Percentiles rank a stretch among this genome's conserved stretches.
These are phyloP conservation scores for Umimayanthus kanabou DNA, from an alignment of 92 coral and sea anemone genomes.

Conservation along the genomic window DNA sequence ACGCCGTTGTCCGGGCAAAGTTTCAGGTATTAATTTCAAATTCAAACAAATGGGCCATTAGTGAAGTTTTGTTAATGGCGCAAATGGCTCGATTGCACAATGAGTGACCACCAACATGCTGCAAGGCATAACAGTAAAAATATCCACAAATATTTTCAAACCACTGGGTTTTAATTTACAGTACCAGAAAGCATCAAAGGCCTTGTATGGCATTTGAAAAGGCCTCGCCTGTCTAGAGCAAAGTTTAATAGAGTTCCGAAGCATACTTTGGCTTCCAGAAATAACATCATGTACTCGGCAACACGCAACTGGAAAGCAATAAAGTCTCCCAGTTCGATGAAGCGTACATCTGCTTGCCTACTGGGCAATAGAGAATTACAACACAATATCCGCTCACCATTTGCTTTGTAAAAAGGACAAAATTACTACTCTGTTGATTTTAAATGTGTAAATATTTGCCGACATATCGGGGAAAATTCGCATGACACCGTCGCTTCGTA, in stretches of 20 bases:
- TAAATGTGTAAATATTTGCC: constrained; percentile 57
- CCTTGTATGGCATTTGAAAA: constrained; percentile 11
- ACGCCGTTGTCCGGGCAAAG: neutral
- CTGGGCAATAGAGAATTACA: neutral
- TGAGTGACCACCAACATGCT: neutral
- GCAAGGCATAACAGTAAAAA: constrained; percentile 15
- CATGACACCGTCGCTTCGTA: constrained; percentile 40
- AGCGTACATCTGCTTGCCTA: constrained; percentile 24
- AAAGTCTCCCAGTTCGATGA: neutral
- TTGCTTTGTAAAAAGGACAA: neutral
- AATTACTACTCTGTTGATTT: constrained; percentile 26
- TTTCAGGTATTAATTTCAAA: constrained; percentile 6
- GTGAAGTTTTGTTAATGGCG: constrained; percentile 2
- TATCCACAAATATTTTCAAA: neutral
- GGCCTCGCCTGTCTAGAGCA: constrained; percentile 28
- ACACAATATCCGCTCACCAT: neutral
- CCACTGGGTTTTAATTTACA: neutral
- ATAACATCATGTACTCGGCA: constrained; percentile 30
- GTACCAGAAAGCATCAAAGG: constrained; percentile 6
- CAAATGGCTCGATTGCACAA: neutral
- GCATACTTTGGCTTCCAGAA: constrained; percentile 39
- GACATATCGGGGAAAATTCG: constrained; percentile 35
- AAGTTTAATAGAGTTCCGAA: constrained; percentile 14
- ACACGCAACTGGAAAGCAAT: neutral
- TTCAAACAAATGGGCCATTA: constrained; percentile 14